Evolutionary conservation across 1,140 invertebrate species (phyloP).

Genomic region (Rhopalosiphum padi): DNA sequence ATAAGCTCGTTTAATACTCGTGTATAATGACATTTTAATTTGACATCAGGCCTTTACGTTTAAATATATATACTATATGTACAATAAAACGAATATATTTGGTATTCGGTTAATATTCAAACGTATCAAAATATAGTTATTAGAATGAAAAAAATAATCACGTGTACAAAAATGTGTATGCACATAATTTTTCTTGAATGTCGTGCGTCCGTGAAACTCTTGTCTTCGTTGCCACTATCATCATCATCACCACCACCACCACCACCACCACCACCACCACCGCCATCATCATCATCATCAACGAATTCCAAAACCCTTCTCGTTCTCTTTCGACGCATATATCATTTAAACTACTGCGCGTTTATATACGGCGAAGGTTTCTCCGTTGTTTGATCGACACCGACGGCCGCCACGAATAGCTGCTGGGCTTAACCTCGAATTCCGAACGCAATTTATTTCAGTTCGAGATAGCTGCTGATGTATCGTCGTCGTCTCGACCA

Average conservation of each 20-base stretch:
- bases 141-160: background rate
- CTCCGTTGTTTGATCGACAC: conserved; percentile 5
- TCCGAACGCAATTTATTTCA: conserved; percentile 17
- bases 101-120: background rate
- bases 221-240: background rate
- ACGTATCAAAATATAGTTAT: background rate
- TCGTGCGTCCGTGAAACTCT: background rate
- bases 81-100: background rate
- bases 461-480: background rate
- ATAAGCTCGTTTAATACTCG: background rate
- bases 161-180: background rate
- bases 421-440: conserved; percentile 9
- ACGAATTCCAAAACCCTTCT: background rate
- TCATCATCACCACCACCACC: background rate
- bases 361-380: background rate
- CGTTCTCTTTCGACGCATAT: background rate
- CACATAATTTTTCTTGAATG: background rate
- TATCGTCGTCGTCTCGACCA: background rate
- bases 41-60: too few relatives aligned
- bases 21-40: background rate
- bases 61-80: too few relatives aligned
- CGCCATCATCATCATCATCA: background rate
- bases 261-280: background rate
- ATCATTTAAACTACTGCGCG: background rate
- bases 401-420: background rate